Evolutionary conservation across 2,797 vertebrate species (phyloP).

Genomic region (Heliangelus exortis): DNA sequence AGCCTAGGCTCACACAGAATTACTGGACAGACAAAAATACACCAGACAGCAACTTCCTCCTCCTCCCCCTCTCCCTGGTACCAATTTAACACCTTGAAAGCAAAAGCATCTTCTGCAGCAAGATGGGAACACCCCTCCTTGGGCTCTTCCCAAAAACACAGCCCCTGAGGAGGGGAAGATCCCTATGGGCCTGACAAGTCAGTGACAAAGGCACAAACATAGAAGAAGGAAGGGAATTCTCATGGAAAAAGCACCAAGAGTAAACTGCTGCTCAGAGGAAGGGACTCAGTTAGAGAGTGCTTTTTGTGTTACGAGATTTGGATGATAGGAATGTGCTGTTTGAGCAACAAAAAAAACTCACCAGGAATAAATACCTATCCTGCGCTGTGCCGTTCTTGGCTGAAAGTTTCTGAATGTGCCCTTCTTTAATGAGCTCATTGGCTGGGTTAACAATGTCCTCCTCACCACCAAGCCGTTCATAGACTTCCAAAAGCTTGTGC

Average conservation of each 20-base stretch:
- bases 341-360: slow-evolving; percentile 72
- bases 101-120: fast-evolving
- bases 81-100: not conserved
- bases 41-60: not conserved
- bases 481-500: slow-evolving; percentile 95
- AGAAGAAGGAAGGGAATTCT: not conserved
- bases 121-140: not conserved
- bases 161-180: not conserved
- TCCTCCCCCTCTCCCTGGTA: not conserved
- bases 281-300: not conserved
- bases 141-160: fast-evolving
- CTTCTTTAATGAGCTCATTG: slow-evolving; percentile 97
- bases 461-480: slow-evolving; percentile 92
- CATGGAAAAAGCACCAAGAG: not conserved
- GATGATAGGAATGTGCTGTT: not conserved
- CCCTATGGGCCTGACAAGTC: not conserved
- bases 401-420: slow-evolving; percentile 95
- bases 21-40: not conserved
- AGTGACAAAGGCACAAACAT: not conserved
- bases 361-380: slow-evolving; percentile 96
- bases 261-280: not conserved
- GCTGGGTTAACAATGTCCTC: slow-evolving; percentile 98
- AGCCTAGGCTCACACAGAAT: not conserved
- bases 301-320: not conserved
- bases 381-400: slow-evolving; percentile 95